These are phyloP conservation scores for Oedothorax gibbosus DNA, from an alignment of 1,140 invertebrate genomes.

Conservation along the genomic window DNA sequence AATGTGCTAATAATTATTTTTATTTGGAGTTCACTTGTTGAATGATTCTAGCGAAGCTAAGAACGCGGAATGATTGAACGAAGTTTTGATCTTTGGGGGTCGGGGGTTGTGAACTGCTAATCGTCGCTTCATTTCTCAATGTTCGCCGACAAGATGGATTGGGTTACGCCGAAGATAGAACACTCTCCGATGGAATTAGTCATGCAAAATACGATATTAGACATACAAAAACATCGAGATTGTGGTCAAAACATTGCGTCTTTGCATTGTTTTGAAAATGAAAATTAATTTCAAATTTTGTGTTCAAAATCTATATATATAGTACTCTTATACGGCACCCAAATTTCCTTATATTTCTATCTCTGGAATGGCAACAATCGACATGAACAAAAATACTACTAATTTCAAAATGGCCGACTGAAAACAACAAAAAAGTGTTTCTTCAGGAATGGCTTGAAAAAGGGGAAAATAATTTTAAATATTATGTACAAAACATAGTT, in stretches of 20 bases:
- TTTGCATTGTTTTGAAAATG: background rate
- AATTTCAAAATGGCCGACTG: no score
- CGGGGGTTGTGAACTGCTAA: conserved; percentile 7
- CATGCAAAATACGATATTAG: background rate
- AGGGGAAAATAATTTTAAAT: no score
- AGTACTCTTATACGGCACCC: no score
- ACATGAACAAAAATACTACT: no score
- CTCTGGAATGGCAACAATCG: no score
- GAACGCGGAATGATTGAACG: background rate
- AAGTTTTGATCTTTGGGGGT: background rate
- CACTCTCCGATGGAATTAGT: background rate
- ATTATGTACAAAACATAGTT: no score
- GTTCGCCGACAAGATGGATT: conserved; percentile 10
- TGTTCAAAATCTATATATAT: background rate
- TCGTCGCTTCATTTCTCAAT: conserved; percentile 1
- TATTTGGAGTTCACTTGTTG: background rate
- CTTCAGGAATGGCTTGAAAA: no score
- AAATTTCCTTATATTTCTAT: no score
- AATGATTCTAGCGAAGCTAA: background rate
- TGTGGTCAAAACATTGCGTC: background rate
- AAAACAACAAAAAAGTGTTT: no score
- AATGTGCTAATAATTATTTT: background rate
- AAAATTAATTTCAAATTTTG: no score
- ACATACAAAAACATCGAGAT: background rate
- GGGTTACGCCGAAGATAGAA: background rate